Evolutionary conservation across 2,797 vertebrate genomes (phyloP).

Genomic region (Lutra lutra): DNA sequence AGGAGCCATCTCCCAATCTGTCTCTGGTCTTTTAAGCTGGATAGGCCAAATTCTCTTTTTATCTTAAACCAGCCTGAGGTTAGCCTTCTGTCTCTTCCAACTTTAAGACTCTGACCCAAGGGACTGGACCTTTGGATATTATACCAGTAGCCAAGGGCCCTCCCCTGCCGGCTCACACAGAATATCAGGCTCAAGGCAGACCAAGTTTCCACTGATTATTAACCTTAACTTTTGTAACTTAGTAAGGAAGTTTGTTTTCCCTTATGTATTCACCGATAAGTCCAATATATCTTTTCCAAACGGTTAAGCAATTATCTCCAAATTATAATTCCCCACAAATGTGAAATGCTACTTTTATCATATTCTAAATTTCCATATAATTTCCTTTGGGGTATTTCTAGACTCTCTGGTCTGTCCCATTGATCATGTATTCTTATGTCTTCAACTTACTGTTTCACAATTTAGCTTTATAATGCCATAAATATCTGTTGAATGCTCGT

Average conservation of each 20-base stretch:
- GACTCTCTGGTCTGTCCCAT: background rate
- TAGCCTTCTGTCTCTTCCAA: background rate
- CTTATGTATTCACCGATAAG: background rate
- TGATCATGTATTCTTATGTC: background rate
- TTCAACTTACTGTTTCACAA: background rate
- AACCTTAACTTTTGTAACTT: conserved; percentile 6
- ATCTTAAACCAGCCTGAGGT: background rate
- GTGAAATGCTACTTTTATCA: conserved; percentile 1
- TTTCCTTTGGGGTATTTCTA: conserved; percentile 52
- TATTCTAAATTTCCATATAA: background rate
- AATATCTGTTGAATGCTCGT: background rate
- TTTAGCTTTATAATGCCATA: background rate
- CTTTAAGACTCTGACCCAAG: background rate
- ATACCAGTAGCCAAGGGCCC: background rate
- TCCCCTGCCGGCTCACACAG: background rate
- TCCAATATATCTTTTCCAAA: background rate
- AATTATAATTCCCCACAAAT: background rate
- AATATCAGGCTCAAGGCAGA: background rate
- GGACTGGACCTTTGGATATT: too few species aligned
- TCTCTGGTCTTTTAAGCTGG: background rate
- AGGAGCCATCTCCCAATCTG: background rate
- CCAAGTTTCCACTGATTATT: background rate
- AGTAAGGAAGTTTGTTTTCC: background rate
- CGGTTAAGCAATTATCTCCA: background rate
- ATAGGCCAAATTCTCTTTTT: background rate